Percentiles rank a stretch among this genome's conserved stretches.
Conservation (phyloP, 2,888 invertebrate genomes). For the Cylindroiulus punctatus region DNA sequence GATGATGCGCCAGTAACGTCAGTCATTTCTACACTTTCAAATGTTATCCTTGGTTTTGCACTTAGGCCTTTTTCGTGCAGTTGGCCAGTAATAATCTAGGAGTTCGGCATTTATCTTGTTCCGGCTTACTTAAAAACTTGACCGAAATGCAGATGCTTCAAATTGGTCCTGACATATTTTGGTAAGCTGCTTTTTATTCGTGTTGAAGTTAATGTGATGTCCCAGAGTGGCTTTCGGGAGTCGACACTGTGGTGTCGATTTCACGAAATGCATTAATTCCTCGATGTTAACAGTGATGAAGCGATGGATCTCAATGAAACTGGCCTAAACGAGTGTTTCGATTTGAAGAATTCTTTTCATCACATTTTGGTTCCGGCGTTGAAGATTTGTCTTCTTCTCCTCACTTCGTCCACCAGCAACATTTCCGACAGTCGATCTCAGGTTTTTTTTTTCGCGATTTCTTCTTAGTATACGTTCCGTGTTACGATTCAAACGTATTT, state of each 20-base stretch:
- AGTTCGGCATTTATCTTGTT: neutral
- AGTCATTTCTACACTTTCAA: conserved; percentile 4
- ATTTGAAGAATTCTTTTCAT: neutral
- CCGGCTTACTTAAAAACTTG: neutral
- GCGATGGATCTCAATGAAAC: too few species aligned
- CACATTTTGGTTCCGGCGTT: conserved; percentile 52
- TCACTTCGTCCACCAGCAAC: neutral
- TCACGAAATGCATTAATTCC: too few species aligned
- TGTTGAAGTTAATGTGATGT: too few species aligned
- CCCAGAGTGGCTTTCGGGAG: too few species aligned
- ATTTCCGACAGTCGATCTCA: conserved; percentile 60
- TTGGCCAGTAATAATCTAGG: conserved; percentile 25
- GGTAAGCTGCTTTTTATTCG: too few species aligned
- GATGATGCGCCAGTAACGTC: neutral
- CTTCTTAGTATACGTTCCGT: too few species aligned
- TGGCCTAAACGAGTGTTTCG: neutral
- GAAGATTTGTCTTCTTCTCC: neutral
- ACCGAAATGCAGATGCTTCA: conserved; percentile 14
- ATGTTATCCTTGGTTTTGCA: too few species aligned
- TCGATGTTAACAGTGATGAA: too few species aligned
- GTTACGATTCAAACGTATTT: neutral
- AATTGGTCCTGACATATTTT: neutral
- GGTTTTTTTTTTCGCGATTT: conserved; percentile 70
- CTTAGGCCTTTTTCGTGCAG: conserved; percentile 53
- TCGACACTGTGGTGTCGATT: too few species aligned